phyloP scores from a whole-genome alignment of 2,888 invertebrate genomes.

The Thysanoteuthis rhombus region DNA sequence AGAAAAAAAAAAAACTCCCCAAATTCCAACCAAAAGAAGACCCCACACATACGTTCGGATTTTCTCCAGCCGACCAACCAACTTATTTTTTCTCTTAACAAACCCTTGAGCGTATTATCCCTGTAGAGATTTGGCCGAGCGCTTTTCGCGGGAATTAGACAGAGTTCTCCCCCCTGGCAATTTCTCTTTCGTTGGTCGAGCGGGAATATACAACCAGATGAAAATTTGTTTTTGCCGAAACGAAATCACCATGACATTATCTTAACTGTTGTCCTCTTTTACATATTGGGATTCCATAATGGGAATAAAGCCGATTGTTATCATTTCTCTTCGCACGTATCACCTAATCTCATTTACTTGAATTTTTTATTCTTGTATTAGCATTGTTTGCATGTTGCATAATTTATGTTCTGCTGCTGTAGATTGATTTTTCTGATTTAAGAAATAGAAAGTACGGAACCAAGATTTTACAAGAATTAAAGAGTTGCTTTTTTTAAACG shows the following conservation, averaged over 20 bases:
- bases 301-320: background rate
- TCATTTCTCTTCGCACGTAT: background rate
- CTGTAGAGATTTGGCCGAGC: background rate
- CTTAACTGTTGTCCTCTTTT: background rate
- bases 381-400: background rate
- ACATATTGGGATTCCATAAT: background rate
- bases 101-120: background rate
- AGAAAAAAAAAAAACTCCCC: background rate
- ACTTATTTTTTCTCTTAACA: background rate
- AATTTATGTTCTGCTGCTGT: background rate
- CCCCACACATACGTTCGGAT: background rate
- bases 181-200: background rate
- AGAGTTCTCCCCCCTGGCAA: background rate
- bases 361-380: background rate
- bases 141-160: background rate
- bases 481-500: too few species aligned
- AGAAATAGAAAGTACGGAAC: too few species aligned
- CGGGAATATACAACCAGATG: background rate
- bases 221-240: background rate
- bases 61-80: background rate
- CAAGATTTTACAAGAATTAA: too few species aligned
- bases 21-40: background rate
- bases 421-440: background rate
- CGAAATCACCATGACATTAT: slow-evolving; percentile 12
- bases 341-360: background rate